phyloP scores from a whole-genome alignment of 2,888 invertebrate species.

The Dryobotodes eremita region DNA sequence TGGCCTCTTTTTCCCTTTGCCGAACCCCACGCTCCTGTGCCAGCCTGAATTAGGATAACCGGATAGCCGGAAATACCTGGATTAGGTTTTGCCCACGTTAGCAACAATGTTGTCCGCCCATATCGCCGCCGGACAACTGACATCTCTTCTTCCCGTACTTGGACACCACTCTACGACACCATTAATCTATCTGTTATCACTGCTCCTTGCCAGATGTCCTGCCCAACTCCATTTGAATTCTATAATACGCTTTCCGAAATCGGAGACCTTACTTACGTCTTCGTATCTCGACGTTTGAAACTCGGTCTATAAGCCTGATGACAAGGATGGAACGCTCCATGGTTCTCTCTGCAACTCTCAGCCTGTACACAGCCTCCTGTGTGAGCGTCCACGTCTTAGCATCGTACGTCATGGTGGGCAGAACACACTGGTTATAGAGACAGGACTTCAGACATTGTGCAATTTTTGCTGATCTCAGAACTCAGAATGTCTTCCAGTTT shows the following conservation, averaged over 20 bases:
- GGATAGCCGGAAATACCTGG: too few relatives aligned
- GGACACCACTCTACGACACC: neutral
- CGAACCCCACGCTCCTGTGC: too few relatives aligned
- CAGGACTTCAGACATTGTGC: too few relatives aligned
- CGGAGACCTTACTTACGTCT: neutral
- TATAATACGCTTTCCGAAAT: neutral
- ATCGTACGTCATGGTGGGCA: neutral
- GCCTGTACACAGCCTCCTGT: neutral
- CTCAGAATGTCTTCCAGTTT: too few relatives aligned
- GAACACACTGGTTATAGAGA: neutral
- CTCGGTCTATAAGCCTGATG: neutral
- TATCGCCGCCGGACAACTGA: too few relatives aligned
- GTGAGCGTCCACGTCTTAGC: neutral
- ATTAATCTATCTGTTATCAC: neutral
- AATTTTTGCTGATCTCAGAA: too few relatives aligned
- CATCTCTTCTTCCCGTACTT: too few relatives aligned
- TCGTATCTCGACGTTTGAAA: neutral
- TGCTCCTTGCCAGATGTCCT: neutral
- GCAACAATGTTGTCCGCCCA: too few relatives aligned
- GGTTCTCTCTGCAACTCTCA: neutral
- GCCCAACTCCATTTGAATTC: neutral
- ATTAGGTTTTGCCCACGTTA: too few relatives aligned
- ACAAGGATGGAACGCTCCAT: neutral
- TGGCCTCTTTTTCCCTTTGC: too few relatives aligned
- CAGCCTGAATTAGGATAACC: too few relatives aligned